Evolutionary conservation across 2,888 invertebrate genomes (phyloP), one percentile per base, ranked within the genome.

Genomic region (Catocala nupta): DNA sequence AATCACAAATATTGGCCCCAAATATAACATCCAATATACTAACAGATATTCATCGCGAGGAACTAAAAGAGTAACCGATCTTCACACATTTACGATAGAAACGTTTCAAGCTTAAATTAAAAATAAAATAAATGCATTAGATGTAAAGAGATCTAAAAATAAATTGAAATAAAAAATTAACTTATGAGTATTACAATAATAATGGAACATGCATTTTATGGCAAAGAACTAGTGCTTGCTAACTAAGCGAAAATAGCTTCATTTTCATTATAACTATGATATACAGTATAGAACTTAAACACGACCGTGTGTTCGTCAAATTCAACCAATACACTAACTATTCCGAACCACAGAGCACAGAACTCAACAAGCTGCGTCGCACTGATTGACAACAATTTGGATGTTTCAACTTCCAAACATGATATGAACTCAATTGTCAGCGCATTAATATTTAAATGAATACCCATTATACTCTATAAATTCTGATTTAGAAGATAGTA

Each of bases 171-270:
- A 83, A 89, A 88, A 88, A 88, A 88, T 90, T 90, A 92, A 90
- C 90, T 92, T 91, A 87, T 94, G 94, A 94, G 94, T 94, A 94
- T 94, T 94, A 93, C 90, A 90, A 90, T 87, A 87, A 91, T 87
- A 92, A 93, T 93, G 94, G 94, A 94, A 94, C 94, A 93, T 94
- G 94, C 94, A 91, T 93, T 84, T 47, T 94, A 94, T 94, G 94
- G 94, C 94, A 94, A 92, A 94, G 89, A 91, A 92, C 91, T 92
- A 92, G 88, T 91, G 90, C 85, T 90, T 89, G 92, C 92, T 92
- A 88, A 91, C 90, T 90, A 91, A 92, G 93, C 92, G 90, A 89
- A 88, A 90, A 92, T 92, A 93, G 93, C 93, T 90, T 93, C 91
- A 86, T 90, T 91, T 90, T 82, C 80, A 83, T 84, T 86, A 90